Evolutionary conservation across 1,140 invertebrate genomes (phyloP).

Genomic region (Magallana gigas): DNA sequence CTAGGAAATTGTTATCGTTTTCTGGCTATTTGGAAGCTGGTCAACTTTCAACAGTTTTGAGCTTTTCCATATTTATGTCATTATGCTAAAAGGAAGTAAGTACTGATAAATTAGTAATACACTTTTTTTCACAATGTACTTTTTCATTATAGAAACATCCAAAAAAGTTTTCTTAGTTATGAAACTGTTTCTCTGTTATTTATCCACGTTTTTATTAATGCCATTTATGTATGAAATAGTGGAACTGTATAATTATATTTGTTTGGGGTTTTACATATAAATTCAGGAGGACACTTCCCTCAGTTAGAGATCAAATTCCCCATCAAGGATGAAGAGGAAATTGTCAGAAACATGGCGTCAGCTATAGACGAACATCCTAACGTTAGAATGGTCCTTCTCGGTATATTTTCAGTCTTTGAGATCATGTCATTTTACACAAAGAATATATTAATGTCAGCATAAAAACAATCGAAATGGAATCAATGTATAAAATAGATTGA

Average conservation of each 20-base stretch:
- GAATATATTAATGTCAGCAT: not conserved
- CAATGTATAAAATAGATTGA: too few relatives aligned
- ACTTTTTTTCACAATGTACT: too few relatives aligned
- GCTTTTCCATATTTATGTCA: too few relatives aligned
- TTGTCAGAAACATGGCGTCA: conserved; percentile 65
- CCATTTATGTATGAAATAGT: not conserved
- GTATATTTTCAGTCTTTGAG: conserved; percentile 46
- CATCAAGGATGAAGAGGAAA: conserved; percentile 56
- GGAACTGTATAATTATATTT: not conserved
- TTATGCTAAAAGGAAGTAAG: too few relatives aligned
- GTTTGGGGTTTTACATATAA: not conserved
- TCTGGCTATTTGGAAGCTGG: too few relatives aligned
- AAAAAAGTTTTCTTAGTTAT: too few relatives aligned
- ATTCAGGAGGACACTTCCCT: conserved; percentile 55
- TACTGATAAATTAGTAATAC: too few relatives aligned
- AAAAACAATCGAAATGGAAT: not conserved
- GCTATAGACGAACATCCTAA: conserved; percentile 57
- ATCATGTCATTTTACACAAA: not conserved
- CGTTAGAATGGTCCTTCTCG: conserved; percentile 64
- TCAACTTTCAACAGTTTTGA: too few relatives aligned
- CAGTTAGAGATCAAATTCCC: conserved; percentile 62
- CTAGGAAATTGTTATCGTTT: too few relatives aligned
- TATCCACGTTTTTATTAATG: too few relatives aligned
- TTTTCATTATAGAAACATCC: too few relatives aligned
- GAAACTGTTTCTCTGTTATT: too few relatives aligned